These are phyloP conservation scores for Fragum fragum DNA, from an alignment of 2,888 invertebrate genomes.

Conservation along the genomic window DNA sequence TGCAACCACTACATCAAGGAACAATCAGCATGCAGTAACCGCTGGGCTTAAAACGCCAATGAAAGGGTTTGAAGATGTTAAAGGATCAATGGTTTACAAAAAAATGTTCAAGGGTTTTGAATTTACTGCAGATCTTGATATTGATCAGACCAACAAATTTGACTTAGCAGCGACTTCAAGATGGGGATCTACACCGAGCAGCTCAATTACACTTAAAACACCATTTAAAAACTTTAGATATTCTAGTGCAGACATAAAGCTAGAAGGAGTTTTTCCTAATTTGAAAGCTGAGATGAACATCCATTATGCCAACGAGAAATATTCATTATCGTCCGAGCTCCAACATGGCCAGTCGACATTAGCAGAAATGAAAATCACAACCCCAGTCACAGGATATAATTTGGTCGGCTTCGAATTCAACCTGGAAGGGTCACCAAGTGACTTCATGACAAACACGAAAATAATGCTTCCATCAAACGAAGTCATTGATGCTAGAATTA, in stretches of 20 bases:
- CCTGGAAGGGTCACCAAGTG: constrained; percentile 11
- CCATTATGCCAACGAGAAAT: constrained; percentile 24
- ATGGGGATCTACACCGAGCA: constrained; percentile 9
- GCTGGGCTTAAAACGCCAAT: constrained; percentile 41
- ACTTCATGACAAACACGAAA: constrained; percentile 34
- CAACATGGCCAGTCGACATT: background rate
- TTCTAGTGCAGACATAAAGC: background rate
- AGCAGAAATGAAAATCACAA: constrained; percentile 23
- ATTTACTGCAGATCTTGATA: constrained; percentile 23
- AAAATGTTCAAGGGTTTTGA: constrained; percentile 27
- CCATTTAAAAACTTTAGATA: constrained; percentile 56
- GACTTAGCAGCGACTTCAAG: constrained; percentile 3
- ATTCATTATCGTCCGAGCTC: constrained; percentile 14
- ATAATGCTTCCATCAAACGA: constrained; percentile 25
- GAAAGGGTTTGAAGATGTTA: constrained; percentile 36
- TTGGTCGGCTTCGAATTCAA: constrained; percentile 28
- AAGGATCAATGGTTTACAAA: constrained; percentile 7
- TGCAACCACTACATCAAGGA: constrained; percentile 1
- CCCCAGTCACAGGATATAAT: constrained; percentile 54
- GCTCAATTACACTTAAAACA: constrained; percentile 58
- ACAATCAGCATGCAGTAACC: constrained; percentile 7
- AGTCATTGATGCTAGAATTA: constrained; percentile 16
- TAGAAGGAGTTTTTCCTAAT: constrained; percentile 30
- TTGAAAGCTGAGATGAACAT: constrained; percentile 28
- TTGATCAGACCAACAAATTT: background rate